These are phyloP conservation scores for Drosophila nigrodunni DNA, from an alignment of 1,140 invertebrate genomes.

Conservation along the genomic window DNA sequence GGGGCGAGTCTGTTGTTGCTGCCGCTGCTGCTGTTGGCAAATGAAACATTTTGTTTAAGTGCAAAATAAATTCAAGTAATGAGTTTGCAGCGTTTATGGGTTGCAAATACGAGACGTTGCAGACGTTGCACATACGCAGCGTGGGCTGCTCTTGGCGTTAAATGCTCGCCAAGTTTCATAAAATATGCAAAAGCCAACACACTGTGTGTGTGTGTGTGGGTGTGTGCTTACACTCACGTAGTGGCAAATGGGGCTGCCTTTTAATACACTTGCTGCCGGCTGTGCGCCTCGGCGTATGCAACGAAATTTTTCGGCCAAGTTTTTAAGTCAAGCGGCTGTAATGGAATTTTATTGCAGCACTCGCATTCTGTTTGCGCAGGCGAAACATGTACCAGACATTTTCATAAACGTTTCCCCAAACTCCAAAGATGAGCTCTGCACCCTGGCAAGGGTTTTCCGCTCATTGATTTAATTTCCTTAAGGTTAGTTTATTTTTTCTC, in stretches of 20 bases:
- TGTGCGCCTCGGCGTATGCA: conserved; percentile 34
- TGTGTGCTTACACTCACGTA: conserved; percentile 59
- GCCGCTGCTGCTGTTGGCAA: conserved; percentile 43
- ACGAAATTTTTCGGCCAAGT: conserved; percentile 68
- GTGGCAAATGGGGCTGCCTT: conserved; percentile 64
- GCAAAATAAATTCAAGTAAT: conserved; percentile 82
- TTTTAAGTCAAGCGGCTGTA: conserved; percentile 73
- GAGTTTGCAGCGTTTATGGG: conserved; percentile 70
- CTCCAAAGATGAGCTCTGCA: conserved; percentile 1
- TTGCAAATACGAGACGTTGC: conserved; percentile 20
- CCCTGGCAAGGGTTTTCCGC: conserved; percentile 1
- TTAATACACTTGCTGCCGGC: conserved; percentile 70
- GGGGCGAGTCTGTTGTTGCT: background rate
- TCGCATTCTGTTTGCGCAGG: conserved; percentile 75
- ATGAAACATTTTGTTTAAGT: conserved; percentile 83
- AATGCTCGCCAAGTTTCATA: conserved; percentile 81
- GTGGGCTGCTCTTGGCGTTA: conserved; percentile 53
- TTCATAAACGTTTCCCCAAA: conserved; percentile 60
- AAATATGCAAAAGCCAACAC: conserved; percentile 73
- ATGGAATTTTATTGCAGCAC: conserved; percentile 81
- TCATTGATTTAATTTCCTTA: conserved; percentile 47
- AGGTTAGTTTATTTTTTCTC: conserved; percentile 35
- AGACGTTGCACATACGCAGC: conserved; percentile 37
- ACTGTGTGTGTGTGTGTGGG: background rate
- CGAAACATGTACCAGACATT: conserved; percentile 80